Conservation (phyloP, 2,797 vertebrate genomes). For the Sebastolobus altivelis region DNA sequence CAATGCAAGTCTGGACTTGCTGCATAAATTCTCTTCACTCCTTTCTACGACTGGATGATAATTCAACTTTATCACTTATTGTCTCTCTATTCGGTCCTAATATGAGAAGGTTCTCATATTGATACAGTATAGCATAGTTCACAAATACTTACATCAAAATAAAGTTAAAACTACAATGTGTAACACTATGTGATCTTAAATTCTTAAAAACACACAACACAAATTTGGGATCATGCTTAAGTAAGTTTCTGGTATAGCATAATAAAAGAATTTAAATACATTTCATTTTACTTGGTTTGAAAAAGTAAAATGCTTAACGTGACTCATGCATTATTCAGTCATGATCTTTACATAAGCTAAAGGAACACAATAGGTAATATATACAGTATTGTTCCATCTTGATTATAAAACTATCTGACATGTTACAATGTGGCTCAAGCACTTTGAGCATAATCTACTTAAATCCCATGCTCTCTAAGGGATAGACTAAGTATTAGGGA, state of each 20-base stretch:
- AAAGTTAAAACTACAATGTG: background rate
- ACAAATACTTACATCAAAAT: background rate
- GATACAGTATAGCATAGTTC: background rate
- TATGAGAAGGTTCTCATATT: background rate
- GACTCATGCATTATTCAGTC: background rate
- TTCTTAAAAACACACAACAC: background rate
- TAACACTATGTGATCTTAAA: background rate
- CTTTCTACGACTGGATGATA: background rate
- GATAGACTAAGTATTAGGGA: background rate
- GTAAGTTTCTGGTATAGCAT: background rate
- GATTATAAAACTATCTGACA: background rate
- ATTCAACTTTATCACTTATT: background rate
- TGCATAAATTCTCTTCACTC: background rate
- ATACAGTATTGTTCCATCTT: background rate
- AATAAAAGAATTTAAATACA: background rate
- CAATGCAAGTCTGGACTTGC: background rate
- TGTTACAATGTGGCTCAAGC: background rate
- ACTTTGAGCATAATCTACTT: background rate
- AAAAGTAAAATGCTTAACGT: background rate
- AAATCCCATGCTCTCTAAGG: background rate
- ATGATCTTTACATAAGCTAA: background rate
- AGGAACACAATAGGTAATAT: background rate
- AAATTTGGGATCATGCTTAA: background rate
- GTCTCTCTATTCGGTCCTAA: background rate
- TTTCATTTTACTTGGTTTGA: background rate